These are phyloP conservation scores for Leptothorax acervorum DNA, from an alignment of 2,888 invertebrate species.

Conservation along the genomic window DNA sequence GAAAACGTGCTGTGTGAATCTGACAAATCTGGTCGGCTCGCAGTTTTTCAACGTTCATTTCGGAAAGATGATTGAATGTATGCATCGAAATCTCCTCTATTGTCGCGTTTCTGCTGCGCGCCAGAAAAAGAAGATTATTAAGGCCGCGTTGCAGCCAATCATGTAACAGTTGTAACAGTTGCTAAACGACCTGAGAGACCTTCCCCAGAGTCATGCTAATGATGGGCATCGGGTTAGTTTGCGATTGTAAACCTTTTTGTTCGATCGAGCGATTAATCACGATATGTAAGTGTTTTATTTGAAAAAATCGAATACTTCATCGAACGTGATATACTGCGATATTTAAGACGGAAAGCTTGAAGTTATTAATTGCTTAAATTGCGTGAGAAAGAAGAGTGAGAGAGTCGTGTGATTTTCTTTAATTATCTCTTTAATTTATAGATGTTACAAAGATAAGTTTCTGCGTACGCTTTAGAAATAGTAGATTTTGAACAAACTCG, in stretches of 20 bases:
- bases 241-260: slow-evolving; percentile 36
- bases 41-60: too few relatives aligned
- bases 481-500: neutral
- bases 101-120: too few relatives aligned
- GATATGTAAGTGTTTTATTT: slow-evolving; percentile 8
- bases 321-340: slow-evolving; percentile 24
- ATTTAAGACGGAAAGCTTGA: slow-evolving; percentile 9
- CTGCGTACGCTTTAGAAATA: neutral
- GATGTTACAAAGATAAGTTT: neutral
- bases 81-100: too few relatives aligned
- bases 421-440: slow-evolving; percentile 4
- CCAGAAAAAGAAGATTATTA: too few relatives aligned
- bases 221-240: neutral
- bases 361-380: slow-evolving; percentile 20
- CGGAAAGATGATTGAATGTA: too few relatives aligned
- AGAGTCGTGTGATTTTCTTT: neutral
- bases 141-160: too few relatives aligned
- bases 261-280: slow-evolving; percentile 29
- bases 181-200: too few relatives aligned
- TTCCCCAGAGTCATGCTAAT: slow-evolving; percentile 4
- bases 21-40: too few relatives aligned
- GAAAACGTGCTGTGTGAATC: too few relatives aligned
- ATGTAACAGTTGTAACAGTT: too few relatives aligned
- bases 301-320: neutral
- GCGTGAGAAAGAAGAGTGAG: neutral